Conservation (phyloP, 2,113 vertebrate genomes). For the Himantopus leucocephalus region DNA sequence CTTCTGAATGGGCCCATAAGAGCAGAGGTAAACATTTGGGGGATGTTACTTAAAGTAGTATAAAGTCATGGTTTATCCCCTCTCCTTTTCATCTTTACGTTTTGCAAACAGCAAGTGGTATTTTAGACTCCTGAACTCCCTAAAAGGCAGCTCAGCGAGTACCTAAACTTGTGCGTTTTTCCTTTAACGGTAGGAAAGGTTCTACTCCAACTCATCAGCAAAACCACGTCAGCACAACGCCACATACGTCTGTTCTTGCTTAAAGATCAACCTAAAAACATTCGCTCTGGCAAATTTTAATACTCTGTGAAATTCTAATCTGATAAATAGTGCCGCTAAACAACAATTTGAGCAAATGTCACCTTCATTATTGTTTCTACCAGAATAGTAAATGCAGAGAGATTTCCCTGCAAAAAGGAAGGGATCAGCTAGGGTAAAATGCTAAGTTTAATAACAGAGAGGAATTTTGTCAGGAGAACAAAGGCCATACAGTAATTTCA, state of each 20-base stretch:
- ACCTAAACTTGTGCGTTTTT: not conserved
- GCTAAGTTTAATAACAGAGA: not conserved
- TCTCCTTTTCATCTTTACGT: not conserved
- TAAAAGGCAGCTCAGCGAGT: not conserved
- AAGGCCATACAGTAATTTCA: not conserved
- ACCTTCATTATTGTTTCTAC: not conserved
- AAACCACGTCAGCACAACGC: not conserved
- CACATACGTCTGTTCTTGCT: not conserved
- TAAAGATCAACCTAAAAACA: not conserved
- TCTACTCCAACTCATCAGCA: not conserved
- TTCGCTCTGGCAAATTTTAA: not conserved
- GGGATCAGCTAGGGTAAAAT: not conserved
- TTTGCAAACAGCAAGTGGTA: not conserved
- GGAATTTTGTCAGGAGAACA: conserved; percentile 9
- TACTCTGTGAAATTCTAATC: not conserved
- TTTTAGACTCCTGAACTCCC: not conserved
- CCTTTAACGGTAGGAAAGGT: not conserved
- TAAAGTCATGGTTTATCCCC: not conserved
- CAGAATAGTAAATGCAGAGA: not conserved
- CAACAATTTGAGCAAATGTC: not conserved
- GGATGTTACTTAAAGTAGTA: not conserved
- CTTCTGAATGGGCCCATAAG: not conserved
- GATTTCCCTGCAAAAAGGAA: not conserved
- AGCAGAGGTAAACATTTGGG: not conserved
- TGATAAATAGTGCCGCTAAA: not conserved